A percentile compares a stretch with the other conserved stretches of the same genome.
These are phyloP conservation scores for Clarias pachynema DNA, from an alignment of 2,797 vertebrate genomes.

Conservation along the genomic window DNA sequence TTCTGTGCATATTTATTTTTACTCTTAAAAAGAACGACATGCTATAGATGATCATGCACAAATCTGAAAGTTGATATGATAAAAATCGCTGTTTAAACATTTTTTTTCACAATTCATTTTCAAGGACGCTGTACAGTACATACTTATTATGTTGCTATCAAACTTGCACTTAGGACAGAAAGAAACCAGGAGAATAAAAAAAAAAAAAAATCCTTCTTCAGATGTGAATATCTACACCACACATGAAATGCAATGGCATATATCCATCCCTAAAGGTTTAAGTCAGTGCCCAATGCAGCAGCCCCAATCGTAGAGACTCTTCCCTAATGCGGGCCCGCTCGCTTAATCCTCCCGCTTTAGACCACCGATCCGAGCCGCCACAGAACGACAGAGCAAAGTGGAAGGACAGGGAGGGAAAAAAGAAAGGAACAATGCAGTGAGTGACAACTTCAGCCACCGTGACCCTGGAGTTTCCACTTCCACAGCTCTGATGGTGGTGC, in stretches of 20 bases:
- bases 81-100: background rate
- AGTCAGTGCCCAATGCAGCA: slow-evolving; percentile 49
- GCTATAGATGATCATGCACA: background rate
- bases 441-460: slow-evolving; percentile 66
- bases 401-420: slow-evolving; percentile 11
- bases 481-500: background rate
- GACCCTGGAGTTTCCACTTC: slow-evolving; percentile 60
- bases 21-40: background rate
- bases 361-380: slow-evolving; percentile 56
- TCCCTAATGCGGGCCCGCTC: slow-evolving; percentile 73
- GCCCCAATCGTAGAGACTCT: slow-evolving; percentile 71
- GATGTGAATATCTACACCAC: background rate
- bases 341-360: slow-evolving; percentile 78
- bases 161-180: background rate
- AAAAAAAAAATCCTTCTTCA: background rate
- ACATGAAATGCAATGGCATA: slow-evolving; percentile 5
- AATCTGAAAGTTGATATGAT: background rate
- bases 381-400: slow-evolving; percentile 57
- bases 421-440: slow-evolving; percentile 56
- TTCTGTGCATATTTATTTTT: background rate
- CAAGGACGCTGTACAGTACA: background rate
- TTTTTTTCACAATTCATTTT: background rate
- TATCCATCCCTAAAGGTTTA: slow-evolving; percentile 64
- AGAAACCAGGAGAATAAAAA: background rate
- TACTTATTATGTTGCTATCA: background rate